These are phyloP conservation scores for Rhea pennata DNA, from an alignment of 2,113 vertebrate species.

Conservation along the genomic window DNA sequence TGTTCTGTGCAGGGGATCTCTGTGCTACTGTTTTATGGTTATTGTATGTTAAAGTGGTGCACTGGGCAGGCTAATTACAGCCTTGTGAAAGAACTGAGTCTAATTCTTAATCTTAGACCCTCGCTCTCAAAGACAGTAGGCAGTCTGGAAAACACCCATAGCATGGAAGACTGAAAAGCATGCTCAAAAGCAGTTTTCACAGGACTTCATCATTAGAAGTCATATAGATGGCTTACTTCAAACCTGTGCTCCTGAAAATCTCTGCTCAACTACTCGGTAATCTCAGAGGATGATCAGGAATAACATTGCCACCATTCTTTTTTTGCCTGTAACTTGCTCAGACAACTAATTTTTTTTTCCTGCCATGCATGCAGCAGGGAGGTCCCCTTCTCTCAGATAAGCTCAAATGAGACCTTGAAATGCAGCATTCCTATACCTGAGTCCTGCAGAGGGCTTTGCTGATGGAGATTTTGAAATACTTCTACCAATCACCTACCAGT, in stretches of 20 bases:
- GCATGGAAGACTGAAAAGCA: not conserved
- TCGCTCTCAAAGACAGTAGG: not conserved
- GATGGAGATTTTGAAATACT: not conserved
- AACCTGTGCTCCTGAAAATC: not conserved
- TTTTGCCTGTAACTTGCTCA: not conserved
- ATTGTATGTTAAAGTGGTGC: not conserved
- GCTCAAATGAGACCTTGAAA: fast-evolving
- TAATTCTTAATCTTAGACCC: not conserved
- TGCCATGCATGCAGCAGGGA: not conserved
- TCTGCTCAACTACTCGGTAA: not conserved
- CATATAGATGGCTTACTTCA: not conserved
- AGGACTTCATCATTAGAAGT: not conserved
- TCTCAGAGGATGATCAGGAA: not conserved
- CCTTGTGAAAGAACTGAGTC: not conserved
- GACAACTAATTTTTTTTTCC: not conserved
- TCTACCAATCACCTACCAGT: not conserved
- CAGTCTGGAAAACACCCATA: not conserved
- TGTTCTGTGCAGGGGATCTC: not conserved
- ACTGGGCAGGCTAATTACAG: not conserved
- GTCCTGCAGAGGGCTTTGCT: not conserved
- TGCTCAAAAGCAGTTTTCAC: not conserved
- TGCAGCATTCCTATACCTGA: not conserved
- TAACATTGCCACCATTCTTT: not conserved
- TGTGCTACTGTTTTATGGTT: slow-evolving; percentile 10
- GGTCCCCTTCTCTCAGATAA: not conserved